These are phyloP conservation scores for Periophthalmus magnuspinnatus DNA, from an alignment of 2,797 vertebrate species.

Conservation along the genomic window DNA sequence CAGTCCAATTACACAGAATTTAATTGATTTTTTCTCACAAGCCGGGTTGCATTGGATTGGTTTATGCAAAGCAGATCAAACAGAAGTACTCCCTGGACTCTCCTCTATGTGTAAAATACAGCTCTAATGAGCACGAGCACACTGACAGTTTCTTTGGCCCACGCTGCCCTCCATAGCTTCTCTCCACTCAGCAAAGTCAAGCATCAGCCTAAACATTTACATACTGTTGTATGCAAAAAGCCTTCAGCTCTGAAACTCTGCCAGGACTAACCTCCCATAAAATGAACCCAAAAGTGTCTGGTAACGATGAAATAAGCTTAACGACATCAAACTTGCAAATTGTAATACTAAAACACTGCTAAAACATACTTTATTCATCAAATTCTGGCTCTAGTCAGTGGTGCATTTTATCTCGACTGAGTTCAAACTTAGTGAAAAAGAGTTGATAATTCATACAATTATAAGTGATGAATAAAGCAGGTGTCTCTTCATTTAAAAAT, in stretches of 20 bases:
- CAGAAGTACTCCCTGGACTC: constrained; percentile 70
- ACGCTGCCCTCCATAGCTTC: constrained; percentile 16
- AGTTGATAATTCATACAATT: constrained; percentile 65
- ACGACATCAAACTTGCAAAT: not conserved
- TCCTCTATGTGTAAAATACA: constrained; percentile 70
- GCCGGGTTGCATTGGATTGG: constrained; percentile 72
- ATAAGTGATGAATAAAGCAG: constrained; percentile 68
- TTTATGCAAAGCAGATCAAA: constrained; percentile 81
- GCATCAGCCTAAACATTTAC: constrained; percentile 2
- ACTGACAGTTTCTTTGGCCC: constrained; percentile 36
- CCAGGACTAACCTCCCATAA: not conserved
- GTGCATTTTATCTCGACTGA: constrained; percentile 25
- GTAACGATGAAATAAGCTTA: not conserved
- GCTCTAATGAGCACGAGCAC: constrained; percentile 69
- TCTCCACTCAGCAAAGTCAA: constrained; percentile 22
- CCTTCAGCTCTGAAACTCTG: not conserved
- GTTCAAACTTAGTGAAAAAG: constrained; percentile 50
- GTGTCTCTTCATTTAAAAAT: constrained; percentile 72
- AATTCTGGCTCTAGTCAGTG: constrained; percentile 15
- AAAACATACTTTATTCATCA: constrained; percentile 15
- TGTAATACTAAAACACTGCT: not conserved
- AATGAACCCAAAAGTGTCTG: constrained; percentile 1
- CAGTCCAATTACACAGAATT: constrained; percentile 78
- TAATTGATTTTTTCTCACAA: constrained; percentile 79
- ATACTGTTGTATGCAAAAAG: constrained; percentile 5